Conservation (phyloP, 35 echinoderm and acorn worm species). For the Acanthaster planci region DNA sequence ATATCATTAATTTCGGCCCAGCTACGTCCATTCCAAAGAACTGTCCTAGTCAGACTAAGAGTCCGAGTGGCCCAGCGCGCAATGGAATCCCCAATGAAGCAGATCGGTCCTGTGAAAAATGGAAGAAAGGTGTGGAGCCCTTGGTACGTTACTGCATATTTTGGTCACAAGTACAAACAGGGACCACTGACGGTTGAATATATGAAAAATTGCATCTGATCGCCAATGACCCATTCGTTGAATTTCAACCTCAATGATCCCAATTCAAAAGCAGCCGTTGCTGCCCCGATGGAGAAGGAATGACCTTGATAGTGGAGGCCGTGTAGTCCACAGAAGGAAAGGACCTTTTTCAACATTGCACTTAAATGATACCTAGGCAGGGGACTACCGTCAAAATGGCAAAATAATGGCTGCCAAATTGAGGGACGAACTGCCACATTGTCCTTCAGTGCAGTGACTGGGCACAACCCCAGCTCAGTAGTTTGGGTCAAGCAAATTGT, state of each 20-base stretch:
- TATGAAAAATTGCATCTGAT: too few species aligned
- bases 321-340: not conserved
- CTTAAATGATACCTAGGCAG: not conserved
- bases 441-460: not conserved
- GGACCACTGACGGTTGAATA: too few species aligned
- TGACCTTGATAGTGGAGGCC: not conserved
- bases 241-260: constrained; percentile 11
- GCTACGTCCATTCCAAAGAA: too few species aligned
- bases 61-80: too few species aligned
- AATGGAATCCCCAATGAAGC: too few species aligned
- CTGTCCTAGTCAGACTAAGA: too few species aligned
- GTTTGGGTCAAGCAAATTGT: not conserved
- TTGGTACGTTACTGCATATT: too few species aligned
- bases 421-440: not conserved
- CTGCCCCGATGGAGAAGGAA: constrained; percentile 21
- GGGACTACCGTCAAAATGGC: constrained; percentile 15
- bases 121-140: too few species aligned
- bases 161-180: too few species aligned
- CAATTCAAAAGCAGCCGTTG: constrained; percentile 19
- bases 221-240: too few species aligned
- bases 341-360: not conserved
- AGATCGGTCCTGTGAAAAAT: too few species aligned
- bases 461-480: not conserved
- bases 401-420: not conserved
- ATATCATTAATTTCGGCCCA: too few species aligned